These are phyloP conservation scores for Peromyscus nudipes DNA, from an alignment of 2,797 vertebrate genomes.

Conservation along the genomic window DNA sequence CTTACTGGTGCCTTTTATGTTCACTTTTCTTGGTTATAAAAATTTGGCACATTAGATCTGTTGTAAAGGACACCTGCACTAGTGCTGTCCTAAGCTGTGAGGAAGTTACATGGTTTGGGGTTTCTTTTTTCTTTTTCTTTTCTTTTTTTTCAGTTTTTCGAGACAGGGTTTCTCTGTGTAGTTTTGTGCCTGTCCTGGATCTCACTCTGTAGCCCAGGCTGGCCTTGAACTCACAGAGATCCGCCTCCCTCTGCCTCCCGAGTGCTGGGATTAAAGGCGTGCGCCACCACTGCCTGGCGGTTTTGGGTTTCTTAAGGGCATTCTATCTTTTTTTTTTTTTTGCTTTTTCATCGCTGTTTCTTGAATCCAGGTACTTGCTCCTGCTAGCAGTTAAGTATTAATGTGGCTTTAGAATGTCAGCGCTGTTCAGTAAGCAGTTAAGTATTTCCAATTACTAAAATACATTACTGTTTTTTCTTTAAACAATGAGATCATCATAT, in stretches of 20 bases:
- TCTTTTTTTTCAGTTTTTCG: too few species aligned
- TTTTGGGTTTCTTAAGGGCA: not conserved
- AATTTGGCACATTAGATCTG: not conserved
- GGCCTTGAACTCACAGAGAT: too few species aligned
- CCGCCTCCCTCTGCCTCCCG: too few species aligned
- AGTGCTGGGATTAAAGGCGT: too few species aligned
- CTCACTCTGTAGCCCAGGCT: too few species aligned
- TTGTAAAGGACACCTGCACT: constrained; percentile 20
- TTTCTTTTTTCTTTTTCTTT: not conserved
- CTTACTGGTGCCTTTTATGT: not conserved
- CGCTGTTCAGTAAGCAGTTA: constrained; percentile 14
- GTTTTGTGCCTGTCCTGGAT: too few species aligned
- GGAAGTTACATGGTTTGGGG: not conserved
- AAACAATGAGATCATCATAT: constrained; percentile 20
- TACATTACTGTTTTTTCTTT: not conserved
- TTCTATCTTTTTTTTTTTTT: not conserved
- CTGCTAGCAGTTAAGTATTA: not conserved
- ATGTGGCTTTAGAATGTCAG: not conserved
- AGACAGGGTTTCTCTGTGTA: too few species aligned
- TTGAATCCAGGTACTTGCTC: not conserved
- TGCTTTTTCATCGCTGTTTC: too few species aligned
- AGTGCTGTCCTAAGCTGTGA: not conserved
- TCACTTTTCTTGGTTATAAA: not conserved
- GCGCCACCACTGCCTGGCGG: too few species aligned
- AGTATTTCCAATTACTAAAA: constrained; percentile 50